Evolutionary conservation across 2,888 invertebrate genomes (phyloP), one percentile per base, ranked within the genome.

Genomic region (Tetropium fuscum): DNA sequence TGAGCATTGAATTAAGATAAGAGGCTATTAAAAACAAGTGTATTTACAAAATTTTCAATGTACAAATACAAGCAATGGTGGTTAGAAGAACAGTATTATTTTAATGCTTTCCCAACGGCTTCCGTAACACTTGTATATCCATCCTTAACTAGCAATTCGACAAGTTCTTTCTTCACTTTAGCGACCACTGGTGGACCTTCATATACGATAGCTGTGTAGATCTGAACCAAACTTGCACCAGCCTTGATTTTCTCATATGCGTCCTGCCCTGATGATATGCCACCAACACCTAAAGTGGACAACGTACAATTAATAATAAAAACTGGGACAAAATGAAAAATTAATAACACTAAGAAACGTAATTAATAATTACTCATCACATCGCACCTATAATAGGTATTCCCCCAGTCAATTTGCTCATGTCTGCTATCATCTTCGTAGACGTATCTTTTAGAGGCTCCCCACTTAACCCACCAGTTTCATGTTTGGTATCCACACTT

Each of bases 241-340:
- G 98, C 97, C 77, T 91, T 87, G 53, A 99, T 94, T 83, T 98
- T 99, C 48, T 95, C 93, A 80, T 92, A 97, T 0, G 97, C 98
- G 84, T 98, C 97, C 76, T 87, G 77, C 0, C 98, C 99, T 59
- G 86, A 87, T 63, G 90, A 90, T 34, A 99, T 85, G 8, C 99
- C 99, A 51, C 99, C 99, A 20, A 97, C 97, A 8, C 99, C 98
- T 88, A 66, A 25, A 74, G 66, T n/a, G n/a, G n/a, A n/a, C n/a
- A n/a, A n/a, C n/a, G n/a, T n/a, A n/a, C n/a, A n/a, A n/a, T n/a
- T n/a, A n/a, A n/a, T n/a, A n/a, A n/a, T n/a, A n/a, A n/a, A n/a
- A n/a, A n/a, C n/a, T n/a, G n/a, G n/a, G n/a, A n/a, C 55, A 53
- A 48, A 36, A 41, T 51, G 16, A 15, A 15, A 22, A 54, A 80